Percentiles rank a stretch among this genome's conserved stretches.
phyloP scores from a whole-genome alignment of 1,140 invertebrate species.

The Anastrepha obliqua region DNA sequence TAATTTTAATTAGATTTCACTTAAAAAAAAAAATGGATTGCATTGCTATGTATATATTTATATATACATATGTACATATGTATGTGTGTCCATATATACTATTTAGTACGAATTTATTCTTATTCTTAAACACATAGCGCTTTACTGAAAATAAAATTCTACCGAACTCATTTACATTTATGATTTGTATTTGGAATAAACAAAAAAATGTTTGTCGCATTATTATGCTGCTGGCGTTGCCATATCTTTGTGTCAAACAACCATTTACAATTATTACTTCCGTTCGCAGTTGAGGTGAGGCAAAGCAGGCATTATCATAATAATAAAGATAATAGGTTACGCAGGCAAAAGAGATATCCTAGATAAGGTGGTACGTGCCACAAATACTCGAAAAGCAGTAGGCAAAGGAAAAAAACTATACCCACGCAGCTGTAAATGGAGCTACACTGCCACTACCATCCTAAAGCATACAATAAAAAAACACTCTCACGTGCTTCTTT shows the following conservation, averaged over 20 bases:
- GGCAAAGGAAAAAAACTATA: neutral
- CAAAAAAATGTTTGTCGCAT: neutral
- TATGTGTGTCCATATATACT: no score
- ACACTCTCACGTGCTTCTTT: constrained; percentile 15
- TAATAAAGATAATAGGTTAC: neutral
- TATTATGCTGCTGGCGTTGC: neutral
- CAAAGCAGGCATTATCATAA: neutral
- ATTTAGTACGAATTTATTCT: no score
- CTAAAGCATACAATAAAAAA: no score
- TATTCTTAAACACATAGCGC: no score
- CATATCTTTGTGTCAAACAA: constrained; percentile 38
- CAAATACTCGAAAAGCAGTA: neutral
- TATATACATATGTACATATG: no score
- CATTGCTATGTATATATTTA: no score
- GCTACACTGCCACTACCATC: no score
- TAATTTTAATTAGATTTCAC: no score
- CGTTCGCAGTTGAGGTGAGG: constrained; percentile 11
- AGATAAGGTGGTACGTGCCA: constrained; percentile 26
- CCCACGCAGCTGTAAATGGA: neutral
- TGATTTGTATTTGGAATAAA: neutral
- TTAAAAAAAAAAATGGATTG: no score
- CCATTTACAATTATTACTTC: constrained; percentile 44
- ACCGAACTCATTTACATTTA: neutral
- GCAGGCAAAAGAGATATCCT: neutral
- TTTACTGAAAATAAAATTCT: neutral